These are phyloP conservation scores for Actinernus sp. DNA, from an alignment of 92 coral and sea anemone genomes.

Conservation along the genomic window DNA sequence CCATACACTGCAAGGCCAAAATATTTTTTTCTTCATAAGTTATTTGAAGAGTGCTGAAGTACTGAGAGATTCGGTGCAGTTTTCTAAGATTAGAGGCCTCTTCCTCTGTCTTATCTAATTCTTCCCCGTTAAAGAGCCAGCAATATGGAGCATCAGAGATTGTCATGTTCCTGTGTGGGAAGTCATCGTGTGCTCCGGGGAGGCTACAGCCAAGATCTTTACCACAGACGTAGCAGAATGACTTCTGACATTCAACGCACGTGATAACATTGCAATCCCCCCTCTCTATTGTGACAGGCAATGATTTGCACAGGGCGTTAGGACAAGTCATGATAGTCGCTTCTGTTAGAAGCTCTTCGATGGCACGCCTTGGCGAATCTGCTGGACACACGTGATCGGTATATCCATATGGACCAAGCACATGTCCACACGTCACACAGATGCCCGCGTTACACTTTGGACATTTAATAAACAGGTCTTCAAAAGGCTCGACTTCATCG, in stretches of 20 bases:
- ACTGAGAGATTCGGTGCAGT: no score
- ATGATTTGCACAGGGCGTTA: no score
- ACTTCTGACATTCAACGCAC: no score
- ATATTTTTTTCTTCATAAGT: slow-evolving; percentile 24
- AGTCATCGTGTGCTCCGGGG: no score
- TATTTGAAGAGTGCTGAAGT: slow-evolving; percentile 18
- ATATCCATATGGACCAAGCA: slow-evolving; percentile 43
- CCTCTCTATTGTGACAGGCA: slow-evolving; percentile 12
- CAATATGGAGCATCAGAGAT: slow-evolving; percentile 31
- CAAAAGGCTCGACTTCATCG: slow-evolving; percentile 1
- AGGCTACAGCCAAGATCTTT: slow-evolving; percentile 33
- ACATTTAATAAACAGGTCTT: slow-evolving; percentile 35
- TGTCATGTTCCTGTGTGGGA: no score
- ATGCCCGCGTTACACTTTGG: slow-evolving; percentile 39
- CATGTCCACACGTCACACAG: slow-evolving; percentile 45
- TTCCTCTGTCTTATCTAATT: no score
- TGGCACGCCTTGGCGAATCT: slow-evolving; percentile 6
- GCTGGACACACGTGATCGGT: slow-evolving; percentile 51
- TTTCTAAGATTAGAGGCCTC: no score
- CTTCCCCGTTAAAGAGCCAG: slow-evolving; percentile 51
- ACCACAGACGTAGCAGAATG: slow-evolving; percentile 52
- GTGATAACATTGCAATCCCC: no score
- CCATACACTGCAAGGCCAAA: slow-evolving; percentile 6
- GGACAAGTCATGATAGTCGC: no score
- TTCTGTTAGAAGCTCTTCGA: no score